A percentile compares a stretch with the other conserved stretches of the same genome.
These are phyloP conservation scores for Lota lota DNA, from an alignment of 2,113 vertebrate species.

Conservation along the genomic window DNA sequence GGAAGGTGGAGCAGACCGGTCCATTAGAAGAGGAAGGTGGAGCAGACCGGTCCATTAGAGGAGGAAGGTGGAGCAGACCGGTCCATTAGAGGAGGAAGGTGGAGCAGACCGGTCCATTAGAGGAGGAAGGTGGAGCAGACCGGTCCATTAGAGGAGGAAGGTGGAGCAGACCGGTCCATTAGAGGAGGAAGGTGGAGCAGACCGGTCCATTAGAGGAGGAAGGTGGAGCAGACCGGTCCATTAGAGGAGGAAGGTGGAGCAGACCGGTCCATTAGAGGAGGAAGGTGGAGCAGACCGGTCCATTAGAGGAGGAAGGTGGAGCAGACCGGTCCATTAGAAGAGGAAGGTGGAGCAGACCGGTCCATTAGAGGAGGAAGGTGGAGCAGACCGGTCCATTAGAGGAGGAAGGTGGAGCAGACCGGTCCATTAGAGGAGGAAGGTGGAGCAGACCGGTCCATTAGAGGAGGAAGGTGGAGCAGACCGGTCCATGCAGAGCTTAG, in stretches of 20 bases:
- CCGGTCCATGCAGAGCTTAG: background rate
- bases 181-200: too few species aligned
- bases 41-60: background rate
- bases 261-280: constrained; percentile 23
- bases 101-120: background rate
- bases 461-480: background rate
- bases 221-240: background rate
- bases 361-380: too few species aligned
- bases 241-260: too few species aligned
- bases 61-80: too few species aligned
- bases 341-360: background rate
- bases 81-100: constrained; percentile 17
- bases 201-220: constrained; percentile 24
- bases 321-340: constrained; percentile 26
- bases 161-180: background rate
- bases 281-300: background rate
- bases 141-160: constrained; percentile 22
- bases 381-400: constrained; percentile 28
- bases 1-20: too few species aligned
- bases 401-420: background rate
- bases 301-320: too few species aligned
- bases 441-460: constrained; percentile 22
- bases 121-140: too few species aligned
- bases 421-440: constrained; percentile 7
- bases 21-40: constrained; percentile 14